Conservation (phyloP, 2,888 invertebrate genomes). For the Entomobrya multifasciata region DNA sequence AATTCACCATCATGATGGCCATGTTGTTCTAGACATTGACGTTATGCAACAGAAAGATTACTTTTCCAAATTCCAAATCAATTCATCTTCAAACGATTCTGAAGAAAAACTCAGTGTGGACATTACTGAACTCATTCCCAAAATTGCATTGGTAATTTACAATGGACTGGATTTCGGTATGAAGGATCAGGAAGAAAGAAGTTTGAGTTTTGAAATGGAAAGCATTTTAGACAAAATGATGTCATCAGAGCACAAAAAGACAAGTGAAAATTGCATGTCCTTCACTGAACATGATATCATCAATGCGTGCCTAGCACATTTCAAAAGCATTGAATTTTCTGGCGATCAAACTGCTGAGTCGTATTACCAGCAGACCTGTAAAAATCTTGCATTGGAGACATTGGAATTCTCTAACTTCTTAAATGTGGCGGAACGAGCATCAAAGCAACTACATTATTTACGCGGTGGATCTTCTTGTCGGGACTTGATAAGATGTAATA, state of each 20-base stretch:
- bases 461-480: too few relatives aligned
- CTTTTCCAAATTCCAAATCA: not conserved
- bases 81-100: too few relatives aligned
- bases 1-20: constrained; percentile 38
- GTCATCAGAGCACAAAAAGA: not conserved
- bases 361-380: constrained; percentile 18
- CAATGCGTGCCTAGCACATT: not conserved
- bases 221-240: constrained; percentile 26
- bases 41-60: not conserved
- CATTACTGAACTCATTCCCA: constrained; percentile 10
- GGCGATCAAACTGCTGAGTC: not conserved
- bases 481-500: not conserved
- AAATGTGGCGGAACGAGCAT: constrained; percentile 33
- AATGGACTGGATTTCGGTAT: constrained; percentile 55
- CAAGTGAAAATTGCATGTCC: not conserved
- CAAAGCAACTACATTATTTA: not conserved
- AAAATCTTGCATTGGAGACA: constrained; percentile 28
- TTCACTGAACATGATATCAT: not conserved
- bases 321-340: not conserved
- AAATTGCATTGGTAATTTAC: constrained; percentile 50
- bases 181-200: constrained; percentile 58
- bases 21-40: not conserved
- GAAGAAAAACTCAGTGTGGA: not conserved
- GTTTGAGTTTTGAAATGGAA: constrained; percentile 41
- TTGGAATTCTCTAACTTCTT: constrained; percentile 48